Base-by-base conservation (phyloP, 1,140 invertebrate genomes). In the Drosophila subobscura region DNA sequence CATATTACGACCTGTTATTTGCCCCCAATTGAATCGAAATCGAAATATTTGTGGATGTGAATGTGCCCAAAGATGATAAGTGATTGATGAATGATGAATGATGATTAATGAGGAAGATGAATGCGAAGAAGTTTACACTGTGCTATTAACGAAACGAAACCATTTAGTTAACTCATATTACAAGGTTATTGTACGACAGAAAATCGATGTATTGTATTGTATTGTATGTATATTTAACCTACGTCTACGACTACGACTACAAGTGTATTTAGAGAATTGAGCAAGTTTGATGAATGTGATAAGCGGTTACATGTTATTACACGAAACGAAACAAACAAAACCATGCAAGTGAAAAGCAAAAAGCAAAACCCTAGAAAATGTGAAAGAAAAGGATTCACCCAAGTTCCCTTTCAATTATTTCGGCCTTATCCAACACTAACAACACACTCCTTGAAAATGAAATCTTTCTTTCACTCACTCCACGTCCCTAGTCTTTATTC, bases 241-340 rank as follows among this genome's bases (percentile, higher is more conserved):
- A 67, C 27, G 65, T 42, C 63, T 54, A 68, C 42, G 61, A 55
- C 65, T 68, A 64, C 29, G 29, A 8, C 29, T 33, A 33, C 29
- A 33, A 33, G 29, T 68, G 63, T 68, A 68, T 68, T 68, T 68
- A 67, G 65, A 68, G 50, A 73, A 73, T 53, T 66, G 57, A 77
- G 80, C 70, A 61, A 73, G 71, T 72, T 72, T 72, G 77, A 58
- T 70, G 71, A 77, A 85, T 85, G 80, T 85, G 80, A 84, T 84
- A 83, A 84, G 58, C 53, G 55, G 41, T 61, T 77, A 77, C 58
- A 65, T 81, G 83, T 67, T 46, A 75, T 81, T 77, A 71, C 67
- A 83, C 51, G 33, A 37, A 61, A 51, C 33, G 40, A 27, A 50
- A 23, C 14, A 67, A 59, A 47, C 45, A 12, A 23, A 23, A 27